Conservation (phyloP, 2,113 vertebrate genomes). For the Steatornis caripensis region DNA sequence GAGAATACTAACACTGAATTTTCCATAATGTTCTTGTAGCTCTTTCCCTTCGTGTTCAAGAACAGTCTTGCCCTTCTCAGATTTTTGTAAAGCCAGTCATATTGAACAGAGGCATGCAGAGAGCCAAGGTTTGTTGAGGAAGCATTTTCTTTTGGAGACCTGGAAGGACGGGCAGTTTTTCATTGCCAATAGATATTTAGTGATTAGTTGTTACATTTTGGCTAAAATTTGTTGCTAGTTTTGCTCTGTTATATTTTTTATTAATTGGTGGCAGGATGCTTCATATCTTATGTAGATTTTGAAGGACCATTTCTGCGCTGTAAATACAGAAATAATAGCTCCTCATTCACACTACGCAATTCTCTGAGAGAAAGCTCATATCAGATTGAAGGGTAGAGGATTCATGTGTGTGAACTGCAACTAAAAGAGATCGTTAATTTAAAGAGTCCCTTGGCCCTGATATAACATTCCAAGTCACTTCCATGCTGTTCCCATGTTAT, state of each 20-base stretch:
- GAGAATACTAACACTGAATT: neutral
- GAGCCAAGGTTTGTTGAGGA: neutral
- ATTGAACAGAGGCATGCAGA: neutral
- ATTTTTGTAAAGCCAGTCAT: neutral
- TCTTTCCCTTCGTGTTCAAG: neutral
- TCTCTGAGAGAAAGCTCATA: neutral
- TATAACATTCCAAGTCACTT: slow-evolving; percentile 47
- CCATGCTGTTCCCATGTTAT: slow-evolving; percentile 31
- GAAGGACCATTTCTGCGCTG: neutral
- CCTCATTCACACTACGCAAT: neutral
- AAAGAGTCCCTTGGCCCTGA: slow-evolving; percentile 34
- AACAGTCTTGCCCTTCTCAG: neutral
- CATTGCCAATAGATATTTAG: neutral
- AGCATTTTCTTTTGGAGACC: neutral
- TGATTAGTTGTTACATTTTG: neutral
- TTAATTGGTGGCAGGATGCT: too few species aligned
- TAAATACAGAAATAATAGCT: neutral
- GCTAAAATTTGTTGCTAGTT: neutral
- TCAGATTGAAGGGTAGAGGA: neutral
- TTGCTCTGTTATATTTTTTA: neutral
- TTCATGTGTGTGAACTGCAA: neutral
- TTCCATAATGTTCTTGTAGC: neutral
- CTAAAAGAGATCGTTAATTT: slow-evolving; percentile 49
- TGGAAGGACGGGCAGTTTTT: neutral
- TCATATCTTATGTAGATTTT: neutral